These are phyloP conservation scores for Hydrocynus forskahlii DNA, from an alignment of 2,797 vertebrate species.

Conservation along the genomic window DNA sequence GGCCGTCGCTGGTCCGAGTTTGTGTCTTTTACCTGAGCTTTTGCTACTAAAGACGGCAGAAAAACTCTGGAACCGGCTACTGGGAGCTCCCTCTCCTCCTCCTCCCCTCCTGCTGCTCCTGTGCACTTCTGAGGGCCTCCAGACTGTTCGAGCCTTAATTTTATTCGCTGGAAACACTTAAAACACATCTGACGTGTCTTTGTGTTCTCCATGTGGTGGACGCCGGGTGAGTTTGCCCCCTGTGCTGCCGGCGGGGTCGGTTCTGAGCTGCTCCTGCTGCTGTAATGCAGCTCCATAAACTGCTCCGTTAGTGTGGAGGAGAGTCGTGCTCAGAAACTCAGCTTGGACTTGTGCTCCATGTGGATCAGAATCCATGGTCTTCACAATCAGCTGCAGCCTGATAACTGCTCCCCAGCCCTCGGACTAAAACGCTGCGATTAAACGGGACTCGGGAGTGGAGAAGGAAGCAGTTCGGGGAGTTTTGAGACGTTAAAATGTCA, in stretches of 20 bases:
- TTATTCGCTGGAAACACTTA: constrained; percentile 28
- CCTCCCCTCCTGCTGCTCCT: constrained; percentile 44
- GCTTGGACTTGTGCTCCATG: constrained; percentile 32
- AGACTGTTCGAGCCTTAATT: constrained; percentile 47
- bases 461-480: constrained; percentile 42
- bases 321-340: constrained; percentile 42
- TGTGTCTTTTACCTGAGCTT: constrained; percentile 25
- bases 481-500: constrained; percentile 81
- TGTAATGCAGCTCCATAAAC: constrained; percentile 54
- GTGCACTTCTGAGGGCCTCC: constrained; percentile 58
- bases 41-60: constrained; percentile 21
- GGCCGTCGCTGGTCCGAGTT: neutral
- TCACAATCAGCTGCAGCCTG: constrained; percentile 48
- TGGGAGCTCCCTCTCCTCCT: constrained; percentile 45
- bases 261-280: neutral
- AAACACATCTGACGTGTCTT: constrained; percentile 24
- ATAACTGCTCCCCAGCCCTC: constrained; percentile 51
- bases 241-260: constrained; percentile 44
- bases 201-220: constrained; percentile 48
- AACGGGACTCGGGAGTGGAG: constrained; percentile 39
- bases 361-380: constrained; percentile 48
- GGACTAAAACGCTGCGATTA: constrained; percentile 48
- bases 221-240: constrained; percentile 39
- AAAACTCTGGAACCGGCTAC: constrained; percentile 48
- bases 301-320: constrained; percentile 47